Percentiles rank a stretch among this genome's conserved stretches.
Conservation (phyloP, 2,797 vertebrate species). For the Notolepis coatsorum region DNA sequence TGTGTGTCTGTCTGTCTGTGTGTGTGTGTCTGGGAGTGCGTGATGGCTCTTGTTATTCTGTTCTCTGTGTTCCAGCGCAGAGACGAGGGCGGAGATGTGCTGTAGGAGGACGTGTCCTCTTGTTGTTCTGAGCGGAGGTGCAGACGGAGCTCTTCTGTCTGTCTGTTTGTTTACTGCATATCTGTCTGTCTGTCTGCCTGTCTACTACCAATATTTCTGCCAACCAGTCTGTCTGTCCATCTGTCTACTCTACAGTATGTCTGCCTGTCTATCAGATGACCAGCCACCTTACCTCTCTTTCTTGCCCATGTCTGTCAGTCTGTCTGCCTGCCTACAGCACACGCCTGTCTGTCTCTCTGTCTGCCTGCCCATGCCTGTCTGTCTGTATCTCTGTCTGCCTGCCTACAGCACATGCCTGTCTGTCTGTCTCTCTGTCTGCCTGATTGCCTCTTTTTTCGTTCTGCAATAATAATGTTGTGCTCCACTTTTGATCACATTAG, state of each 20-base stretch:
- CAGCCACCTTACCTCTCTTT: no score
- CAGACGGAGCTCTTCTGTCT: background rate
- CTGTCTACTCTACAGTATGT: no score
- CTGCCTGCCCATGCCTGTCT: slow-evolving; percentile 22
- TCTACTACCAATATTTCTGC: no score
- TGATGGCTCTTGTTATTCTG: background rate
- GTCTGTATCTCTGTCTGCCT: no score
- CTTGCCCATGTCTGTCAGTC: slow-evolving; percentile 27
- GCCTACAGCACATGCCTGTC: no score
- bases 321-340: no score
- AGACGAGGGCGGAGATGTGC: background rate
- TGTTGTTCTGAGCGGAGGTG: background rate
- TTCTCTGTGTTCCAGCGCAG: background rate
- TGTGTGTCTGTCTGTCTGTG: slow-evolving; percentile 5
- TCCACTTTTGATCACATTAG: no score
- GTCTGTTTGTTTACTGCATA: slow-evolving; percentile 14
- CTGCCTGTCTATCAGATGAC: slow-evolving; percentile 5
- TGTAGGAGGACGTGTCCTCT: background rate
- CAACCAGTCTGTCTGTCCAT: slow-evolving; percentile 11
- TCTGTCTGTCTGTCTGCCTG: slow-evolving; percentile 32
- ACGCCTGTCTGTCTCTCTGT: slow-evolving; percentile 10
- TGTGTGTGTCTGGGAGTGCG: slow-evolving; percentile 23
- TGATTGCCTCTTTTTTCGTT: background rate
- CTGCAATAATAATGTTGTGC: no score
- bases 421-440: slow-evolving; percentile 10